A percentile compares a stretch with the other conserved stretches of the same genome.
Conservation (phyloP, 2,113 vertebrate genomes). For the Picathartes gymnocephalus region DNA sequence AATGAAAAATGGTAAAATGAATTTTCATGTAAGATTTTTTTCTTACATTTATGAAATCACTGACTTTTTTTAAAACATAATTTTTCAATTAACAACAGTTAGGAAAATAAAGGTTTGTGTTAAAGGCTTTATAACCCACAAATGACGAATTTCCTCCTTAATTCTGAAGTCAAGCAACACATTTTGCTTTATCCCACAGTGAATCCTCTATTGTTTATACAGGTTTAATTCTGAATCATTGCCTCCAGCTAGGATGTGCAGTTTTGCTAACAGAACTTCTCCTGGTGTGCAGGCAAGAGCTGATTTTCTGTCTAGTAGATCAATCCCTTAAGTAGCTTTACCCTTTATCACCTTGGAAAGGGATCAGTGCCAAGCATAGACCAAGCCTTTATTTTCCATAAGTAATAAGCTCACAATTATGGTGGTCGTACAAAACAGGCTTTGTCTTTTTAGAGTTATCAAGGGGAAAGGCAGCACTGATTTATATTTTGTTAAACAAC, state of each 20-base stretch:
- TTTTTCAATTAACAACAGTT: neutral
- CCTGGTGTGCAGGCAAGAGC: neutral
- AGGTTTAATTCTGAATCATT: conserved; percentile 24
- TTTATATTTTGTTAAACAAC: conserved; percentile 5
- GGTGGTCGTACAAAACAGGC: neutral
- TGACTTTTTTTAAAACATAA: accelerated
- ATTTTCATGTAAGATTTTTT: neutral
- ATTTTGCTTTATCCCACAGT: neutral
- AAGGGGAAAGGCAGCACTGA: neutral
- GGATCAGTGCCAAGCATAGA: neutral
- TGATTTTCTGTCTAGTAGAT: conserved; percentile 10
- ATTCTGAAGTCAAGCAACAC: neutral
- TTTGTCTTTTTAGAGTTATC: conserved; percentile 27
- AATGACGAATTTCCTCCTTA: neutral
- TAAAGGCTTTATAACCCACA: neutral
- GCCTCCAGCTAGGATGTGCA: neutral
- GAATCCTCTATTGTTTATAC: conserved; percentile 8
- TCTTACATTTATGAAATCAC: neutral
- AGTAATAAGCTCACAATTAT: conserved; percentile 27
- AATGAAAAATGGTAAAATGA: neutral
- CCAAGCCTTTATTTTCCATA: conserved; percentile 23
- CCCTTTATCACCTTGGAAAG: conserved; percentile 40
- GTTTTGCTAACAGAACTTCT: neutral
- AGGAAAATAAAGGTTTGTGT: neutral
- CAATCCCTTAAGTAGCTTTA: conserved; percentile 47